Evolutionary conservation across 2,797 vertebrate species (phyloP).

Genomic region (Alauda arvensis): DNA sequence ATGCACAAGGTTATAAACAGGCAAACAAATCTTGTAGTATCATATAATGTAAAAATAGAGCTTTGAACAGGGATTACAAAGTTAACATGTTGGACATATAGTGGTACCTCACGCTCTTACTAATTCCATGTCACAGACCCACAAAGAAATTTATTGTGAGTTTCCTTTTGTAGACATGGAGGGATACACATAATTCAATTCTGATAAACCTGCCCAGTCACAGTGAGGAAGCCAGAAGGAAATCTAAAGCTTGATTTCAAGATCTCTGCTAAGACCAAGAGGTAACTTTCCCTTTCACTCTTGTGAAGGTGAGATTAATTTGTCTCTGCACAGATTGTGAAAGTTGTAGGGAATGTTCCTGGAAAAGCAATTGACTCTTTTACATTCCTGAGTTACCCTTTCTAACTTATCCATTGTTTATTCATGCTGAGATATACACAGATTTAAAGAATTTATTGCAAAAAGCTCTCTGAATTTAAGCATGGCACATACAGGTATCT

Average conservation of each 20-base stretch:
- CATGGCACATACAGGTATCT: not conserved
- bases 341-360: not conserved
- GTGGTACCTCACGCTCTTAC: not conserved
- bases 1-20: not conserved
- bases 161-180: not conserved
- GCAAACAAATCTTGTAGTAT: not conserved
- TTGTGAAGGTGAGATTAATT: conserved; percentile 33
- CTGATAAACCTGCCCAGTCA: not conserved
- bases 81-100: not conserved
- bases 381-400: not conserved
- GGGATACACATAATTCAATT: not conserved
- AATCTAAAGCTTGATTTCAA: conserved; percentile 21
- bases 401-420: conserved; percentile 21
- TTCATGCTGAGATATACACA: conserved; percentile 2
- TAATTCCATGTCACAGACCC: not conserved
- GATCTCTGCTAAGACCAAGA: not conserved
- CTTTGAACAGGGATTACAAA: not conserved
- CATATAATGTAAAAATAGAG: not conserved
- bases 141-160: not conserved
- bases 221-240: not conserved
- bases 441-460: conserved; percentile 15
- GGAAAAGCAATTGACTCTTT: not conserved
- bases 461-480: conserved; percentile 34
- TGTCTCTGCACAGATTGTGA: conserved; percentile 27
- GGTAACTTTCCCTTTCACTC: conserved; percentile 51